Conservation (phyloP, 2,888 invertebrate genomes). For the Lymantria monacha region DNA sequence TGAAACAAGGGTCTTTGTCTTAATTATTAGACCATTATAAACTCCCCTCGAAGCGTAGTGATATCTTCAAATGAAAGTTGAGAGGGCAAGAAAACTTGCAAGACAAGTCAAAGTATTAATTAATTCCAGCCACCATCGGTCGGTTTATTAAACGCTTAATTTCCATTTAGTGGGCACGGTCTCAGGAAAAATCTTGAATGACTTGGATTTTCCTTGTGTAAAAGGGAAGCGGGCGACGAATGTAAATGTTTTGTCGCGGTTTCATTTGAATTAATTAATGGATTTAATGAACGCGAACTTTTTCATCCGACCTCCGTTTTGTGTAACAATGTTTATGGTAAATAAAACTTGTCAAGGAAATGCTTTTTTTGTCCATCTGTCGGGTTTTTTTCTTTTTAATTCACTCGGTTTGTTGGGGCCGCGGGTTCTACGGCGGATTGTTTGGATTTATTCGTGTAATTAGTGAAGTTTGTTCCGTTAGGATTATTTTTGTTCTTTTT, state of each 20-base stretch:
- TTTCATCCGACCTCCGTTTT: slow-evolving; percentile 65
- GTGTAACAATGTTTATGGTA: slow-evolving; percentile 80
- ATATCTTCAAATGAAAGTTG: slow-evolving; percentile 60
- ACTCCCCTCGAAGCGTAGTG: slow-evolving; percentile 66
- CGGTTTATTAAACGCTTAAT: slow-evolving; percentile 76
- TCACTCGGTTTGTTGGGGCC: slow-evolving; percentile 64
- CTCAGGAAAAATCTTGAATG: slow-evolving; percentile 55
- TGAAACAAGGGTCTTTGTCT: slow-evolving; percentile 72
- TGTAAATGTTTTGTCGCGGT: slow-evolving; percentile 78
- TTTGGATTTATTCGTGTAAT: slow-evolving; percentile 80
- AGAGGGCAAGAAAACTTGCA: slow-evolving; percentile 64
- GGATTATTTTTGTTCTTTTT: slow-evolving; percentile 73
- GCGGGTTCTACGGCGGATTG: slow-evolving; percentile 62
- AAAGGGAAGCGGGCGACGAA: slow-evolving; percentile 61
- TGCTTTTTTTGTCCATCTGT: slow-evolving; percentile 71
- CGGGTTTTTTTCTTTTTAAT: slow-evolving; percentile 68
- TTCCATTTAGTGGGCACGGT: slow-evolving; percentile 68
- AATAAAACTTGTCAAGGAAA: slow-evolving; percentile 81
- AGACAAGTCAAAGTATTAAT: slow-evolving; percentile 73
- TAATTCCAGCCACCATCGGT: slow-evolving; percentile 66
- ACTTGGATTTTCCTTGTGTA: slow-evolving; percentile 62
- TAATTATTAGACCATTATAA: slow-evolving; percentile 78
- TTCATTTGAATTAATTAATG: slow-evolving; percentile 82
- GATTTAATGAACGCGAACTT: slow-evolving; percentile 78
- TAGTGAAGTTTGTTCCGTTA: slow-evolving; percentile 78